Percentiles rank a stretch among this genome's conserved stretches.
Evolutionary conservation across 2,113 vertebrate species (phyloP).

Genomic region (Lophochroa leadbeateri): DNA sequence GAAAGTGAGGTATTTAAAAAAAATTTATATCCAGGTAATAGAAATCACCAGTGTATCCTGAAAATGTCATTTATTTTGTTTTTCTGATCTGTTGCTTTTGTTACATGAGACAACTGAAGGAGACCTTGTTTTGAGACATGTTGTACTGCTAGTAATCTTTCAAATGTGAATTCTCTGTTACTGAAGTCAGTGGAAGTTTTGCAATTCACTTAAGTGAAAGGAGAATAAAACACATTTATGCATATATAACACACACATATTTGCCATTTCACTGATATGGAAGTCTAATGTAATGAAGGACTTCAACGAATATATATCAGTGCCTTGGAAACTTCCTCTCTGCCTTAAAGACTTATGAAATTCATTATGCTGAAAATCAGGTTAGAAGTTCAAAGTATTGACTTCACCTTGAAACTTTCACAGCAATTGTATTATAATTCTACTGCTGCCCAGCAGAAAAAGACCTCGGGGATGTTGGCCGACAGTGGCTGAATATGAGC

Average conservation of each 20-base stretch:
- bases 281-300: constrained; percentile 7
- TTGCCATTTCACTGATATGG: neutral
- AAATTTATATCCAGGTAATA: neutral
- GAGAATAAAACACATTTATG: neutral
- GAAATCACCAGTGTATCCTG: neutral
- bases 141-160: neutral
- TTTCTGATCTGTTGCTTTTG: neutral
- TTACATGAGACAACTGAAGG: neutral
- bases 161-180: neutral
- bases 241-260: neutral
- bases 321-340: neutral
- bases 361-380: constrained; percentile 12
- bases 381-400: neutral
- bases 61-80: neutral
- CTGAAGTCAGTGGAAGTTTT: neutral
- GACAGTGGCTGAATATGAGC: neutral
- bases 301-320: neutral
- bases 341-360: neutral
- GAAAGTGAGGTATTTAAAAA: neutral
- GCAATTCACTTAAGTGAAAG: neutral
- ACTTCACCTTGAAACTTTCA: constrained; percentile 22
- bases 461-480: rapidly evolving
- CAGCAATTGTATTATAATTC: neutral
- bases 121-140: neutral
- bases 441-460: neutral